Evolutionary conservation across 2,113 vertebrate species (phyloP).

Genomic region (Zonotrichia leucophrys): DNA sequence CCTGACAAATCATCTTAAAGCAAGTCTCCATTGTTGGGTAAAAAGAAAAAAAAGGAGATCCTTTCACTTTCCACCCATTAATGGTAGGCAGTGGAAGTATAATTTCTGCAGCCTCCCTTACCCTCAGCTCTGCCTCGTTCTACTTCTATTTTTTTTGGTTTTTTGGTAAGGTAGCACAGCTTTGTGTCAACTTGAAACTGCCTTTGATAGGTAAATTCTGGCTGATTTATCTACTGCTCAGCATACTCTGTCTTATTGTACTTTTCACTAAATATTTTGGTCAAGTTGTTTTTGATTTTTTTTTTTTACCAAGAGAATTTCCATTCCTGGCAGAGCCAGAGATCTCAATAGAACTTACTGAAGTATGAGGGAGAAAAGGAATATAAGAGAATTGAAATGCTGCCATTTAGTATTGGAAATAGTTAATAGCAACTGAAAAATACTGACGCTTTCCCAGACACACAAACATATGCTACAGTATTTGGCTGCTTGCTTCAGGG

Average conservation of each 20-base stretch:
- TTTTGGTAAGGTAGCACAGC: neutral
- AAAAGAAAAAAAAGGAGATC: neutral
- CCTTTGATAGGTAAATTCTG: neutral
- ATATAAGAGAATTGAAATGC: neutral
- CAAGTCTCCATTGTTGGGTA: neutral
- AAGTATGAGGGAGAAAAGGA: neutral
- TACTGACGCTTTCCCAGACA: neutral
- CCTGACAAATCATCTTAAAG: neutral
- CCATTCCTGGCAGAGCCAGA: neutral
- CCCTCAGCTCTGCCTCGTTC: neutral
- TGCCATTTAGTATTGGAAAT: neutral
- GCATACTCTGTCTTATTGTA: neutral
- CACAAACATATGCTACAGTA: neutral
- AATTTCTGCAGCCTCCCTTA: neutral
- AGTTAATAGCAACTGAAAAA: constrained; percentile 7
- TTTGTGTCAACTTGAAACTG: neutral
- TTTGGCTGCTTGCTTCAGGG: neutral
- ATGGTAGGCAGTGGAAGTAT: neutral
- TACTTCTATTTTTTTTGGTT: neutral
- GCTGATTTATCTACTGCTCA: neutral
- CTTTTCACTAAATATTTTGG: neutral
- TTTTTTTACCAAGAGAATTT: neutral
- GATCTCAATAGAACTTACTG: neutral
- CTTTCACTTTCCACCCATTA: neutral
- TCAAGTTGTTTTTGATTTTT: neutral